Base-by-base conservation (phyloP, 2,888 invertebrate genomes). In the Drosophila paramelanica region DNA sequence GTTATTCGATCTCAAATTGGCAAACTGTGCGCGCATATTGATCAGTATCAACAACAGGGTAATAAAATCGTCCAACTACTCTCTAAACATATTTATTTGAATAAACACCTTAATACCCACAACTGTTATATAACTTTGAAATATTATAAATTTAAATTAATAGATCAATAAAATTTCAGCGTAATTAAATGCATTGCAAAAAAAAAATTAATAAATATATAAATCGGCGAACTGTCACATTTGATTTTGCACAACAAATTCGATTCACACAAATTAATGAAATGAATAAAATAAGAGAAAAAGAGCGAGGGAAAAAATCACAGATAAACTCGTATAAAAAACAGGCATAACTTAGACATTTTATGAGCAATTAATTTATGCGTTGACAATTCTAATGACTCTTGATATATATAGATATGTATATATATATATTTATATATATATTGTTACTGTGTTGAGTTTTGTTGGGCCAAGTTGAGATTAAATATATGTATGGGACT, bases 351-450 rank as follows among this genome's bases (percentile, higher is more conserved):
- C 79, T 89, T 82, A 77, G 71, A 67, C 56, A 76, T 68, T 90
- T 90, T 90, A 90, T 79, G 89, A 90, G 85, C 90, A 90, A 90
- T 90, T 90, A 90, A 90, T 90, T 90, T 90, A 89, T 90, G 90
- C 90, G 90, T 90, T 90, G 90, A 90, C 90, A 90, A 90, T 90
- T 90, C 90, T 89, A 90, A 90, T 85, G 90, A 86, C 80, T 81
- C 69, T 80, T 84, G 81, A 81, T 86, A 77, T 77, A 62, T 55
- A 64, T 62, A 71, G 31, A 71, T 20, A 66, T 53, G 57, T 45
- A 65, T 47, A 41, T 46, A 47, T 47, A 58, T 56, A 47, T 38
- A 66, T 53, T 55, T 45, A 61, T 47, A 36, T 46, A 51, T 47
- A 58, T 56, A 47, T 46, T 55, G 47, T 41, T 42, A 47, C 47